Evolutionary conservation across 2,888 invertebrate species (phyloP).

Genomic region (Lepidocyrtinus sp.): DNA sequence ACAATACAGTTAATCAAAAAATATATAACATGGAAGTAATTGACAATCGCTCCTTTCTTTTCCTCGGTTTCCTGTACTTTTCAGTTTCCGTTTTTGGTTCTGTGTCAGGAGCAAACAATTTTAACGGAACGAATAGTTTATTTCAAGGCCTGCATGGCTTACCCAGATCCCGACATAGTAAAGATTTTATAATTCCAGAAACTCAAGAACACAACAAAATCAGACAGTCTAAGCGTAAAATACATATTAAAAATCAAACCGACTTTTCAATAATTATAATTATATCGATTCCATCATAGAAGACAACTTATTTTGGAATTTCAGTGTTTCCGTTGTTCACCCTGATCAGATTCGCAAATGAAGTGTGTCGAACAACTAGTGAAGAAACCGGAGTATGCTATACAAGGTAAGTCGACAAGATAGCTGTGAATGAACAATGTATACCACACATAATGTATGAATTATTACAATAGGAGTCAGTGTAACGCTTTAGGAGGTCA

Average conservation of each 20-base stretch:
- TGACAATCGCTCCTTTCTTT: no score
- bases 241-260: not conserved
- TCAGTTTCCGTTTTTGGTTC: no score
- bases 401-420: constrained; percentile 60
- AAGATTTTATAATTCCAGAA: constrained; percentile 39
- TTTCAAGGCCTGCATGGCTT: no score
- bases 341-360: constrained; percentile 79
- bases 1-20: no score
- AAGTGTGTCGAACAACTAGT: constrained; percentile 71
- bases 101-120: no score
- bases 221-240: constrained; percentile 64
- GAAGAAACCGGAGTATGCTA: constrained; percentile 68
- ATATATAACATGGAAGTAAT: no score
- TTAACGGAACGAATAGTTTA: no score
- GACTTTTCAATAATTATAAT: not conserved
- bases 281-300: not conserved
- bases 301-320: constrained; percentile 19
- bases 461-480: constrained; percentile 58
- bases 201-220: constrained; percentile 49
- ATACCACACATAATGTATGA: not conserved
- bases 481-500: constrained; percentile 75
- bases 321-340: constrained; percentile 69
- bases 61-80: no score
- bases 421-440: not conserved
- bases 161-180: no score